Base-by-base conservation (phyloP, 2,113 vertebrate genomes). In the Cygnus buccinator region DNA sequence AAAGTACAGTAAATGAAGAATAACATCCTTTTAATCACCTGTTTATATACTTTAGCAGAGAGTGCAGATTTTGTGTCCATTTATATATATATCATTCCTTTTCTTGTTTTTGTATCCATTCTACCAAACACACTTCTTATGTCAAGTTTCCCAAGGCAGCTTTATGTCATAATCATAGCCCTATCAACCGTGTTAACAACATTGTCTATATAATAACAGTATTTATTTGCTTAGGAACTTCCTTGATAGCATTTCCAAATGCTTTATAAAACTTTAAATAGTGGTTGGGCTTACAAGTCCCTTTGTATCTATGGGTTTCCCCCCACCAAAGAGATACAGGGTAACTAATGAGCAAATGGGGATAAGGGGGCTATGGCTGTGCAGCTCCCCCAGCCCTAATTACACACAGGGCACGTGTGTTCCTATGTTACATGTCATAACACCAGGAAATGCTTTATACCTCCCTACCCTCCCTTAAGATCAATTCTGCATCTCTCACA, bases 241-340 rank as follows among this genome's bases (percentile, higher is more conserved):
- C 89, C 85, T 90, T 89, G 79, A 75, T 87, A 72, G 31, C 65
- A 39, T 65, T 95, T 86, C 62, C 61, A 92, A 94, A 66, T 41
- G 41, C 43, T 93, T 79, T 82, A 62, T 70, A 43, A 71, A 93
- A 78, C 29, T 63, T 39, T 71, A 88, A 88, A 95, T 80, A 91
- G n/a, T 39, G 20, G 11, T 52, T 85, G 78, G 52, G 50, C n/a
- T 86, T 74, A 93, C 95, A 87, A 93, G 91, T 93, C 90, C 87
- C 94, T 95, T 81, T 94, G 78, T 90, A 88, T 93, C 74, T 92
- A 90, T 94, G 88, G 21, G 35, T 93, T 92, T 89, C 57, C 86
- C 20, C 29, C 17, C 12, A 59, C 63, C 22, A 19, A 39, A 63
- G 93, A 88, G 79, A 48, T 2, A 4, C 21, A 71, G 33, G 15